Base-by-base conservation (phyloP, 2,797 vertebrate genomes). In the Thaleichthys pacificus region DNA sequence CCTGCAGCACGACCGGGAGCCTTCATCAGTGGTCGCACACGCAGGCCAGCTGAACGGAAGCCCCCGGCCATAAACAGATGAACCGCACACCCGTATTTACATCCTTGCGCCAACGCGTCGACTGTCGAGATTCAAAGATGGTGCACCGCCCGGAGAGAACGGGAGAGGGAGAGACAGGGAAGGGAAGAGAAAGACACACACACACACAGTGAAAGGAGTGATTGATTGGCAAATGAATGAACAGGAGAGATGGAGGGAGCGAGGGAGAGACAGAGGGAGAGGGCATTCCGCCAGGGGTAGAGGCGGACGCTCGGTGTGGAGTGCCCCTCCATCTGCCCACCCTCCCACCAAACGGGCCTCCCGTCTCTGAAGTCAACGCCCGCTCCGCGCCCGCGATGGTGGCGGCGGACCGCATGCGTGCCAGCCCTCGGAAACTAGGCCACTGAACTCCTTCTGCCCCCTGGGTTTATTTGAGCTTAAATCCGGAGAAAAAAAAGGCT, bases 401-500 rank as follows among this genome's bases (percentile, higher is more conserved):
- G 87, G 85, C 84, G 85, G 79, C 73, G 70, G 56, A 79, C 82
- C 82, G 72, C 80, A 77, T 69, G 62, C 76, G 71, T 66, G 85
- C 82, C 80, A 84, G 87, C 84, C 78, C 76, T 77, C 71, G 47
- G 81, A 77, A 91, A 87, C 72, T 87, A 89, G 86, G 86, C 82
- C 89, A 86, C 84, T 89, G 88, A 90, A 89, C 87, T 89, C 86
- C 79, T 73, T 70, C 79, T 85, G 82, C 79, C 82, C 88, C 79
- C 76, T 73, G 71, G 57, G 17, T 42, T 76, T 77, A 69, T 19
- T 47, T 42, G 71, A 86, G 84, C 85, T 86, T 77, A 82, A 83
- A 82, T 72, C 77, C 72, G 7, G 11, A 6, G 6, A 35, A 74
- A 82, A 74, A 82, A 86, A 84, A 28, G 72, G 72, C 80, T 77